A percentile compares a stretch with the other conserved stretches of the same genome.
These are phyloP conservation scores for Drosophila paracracens DNA, from an alignment of 2,888 invertebrate genomes.

Conservation along the genomic window DNA sequence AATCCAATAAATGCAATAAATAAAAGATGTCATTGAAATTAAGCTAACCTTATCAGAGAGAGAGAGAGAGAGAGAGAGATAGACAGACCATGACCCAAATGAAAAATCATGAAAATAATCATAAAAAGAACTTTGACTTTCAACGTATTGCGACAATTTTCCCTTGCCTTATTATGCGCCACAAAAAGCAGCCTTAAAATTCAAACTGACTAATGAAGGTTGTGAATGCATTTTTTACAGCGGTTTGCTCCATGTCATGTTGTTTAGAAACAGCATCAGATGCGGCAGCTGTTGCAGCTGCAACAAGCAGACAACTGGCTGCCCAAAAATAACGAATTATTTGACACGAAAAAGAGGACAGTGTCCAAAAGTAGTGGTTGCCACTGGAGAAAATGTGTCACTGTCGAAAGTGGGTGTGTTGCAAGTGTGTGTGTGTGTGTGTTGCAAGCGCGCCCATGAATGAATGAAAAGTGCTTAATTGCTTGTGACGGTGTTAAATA, in stretches of 20 bases:
- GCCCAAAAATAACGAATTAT: constrained; percentile 73
- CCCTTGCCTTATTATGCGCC: not conserved
- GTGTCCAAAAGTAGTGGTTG: constrained; percentile 11
- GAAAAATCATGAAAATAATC: not conserved
- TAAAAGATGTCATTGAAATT: not conserved
- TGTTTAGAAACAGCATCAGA: constrained; percentile 57
- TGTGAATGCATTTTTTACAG: constrained; percentile 55
- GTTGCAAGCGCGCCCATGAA: constrained; percentile 67
- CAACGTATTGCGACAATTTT: not conserved
- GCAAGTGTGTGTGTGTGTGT: constrained; percentile 14
- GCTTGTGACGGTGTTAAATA: constrained; percentile 85
- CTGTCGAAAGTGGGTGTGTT: constrained; percentile 35
- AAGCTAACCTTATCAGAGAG: not conserved
- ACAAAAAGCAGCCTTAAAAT: not conserved
- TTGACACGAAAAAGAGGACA: constrained; percentile 59
- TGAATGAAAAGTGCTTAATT: constrained; percentile 84
- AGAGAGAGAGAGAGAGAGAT: not conserved
- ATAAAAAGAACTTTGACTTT: not conserved
- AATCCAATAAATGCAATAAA: not conserved
- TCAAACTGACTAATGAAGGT: constrained; percentile 53
- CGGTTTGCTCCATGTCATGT: constrained; percentile 48
- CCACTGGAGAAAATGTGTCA: constrained; percentile 58
- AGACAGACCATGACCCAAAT: not conserved
- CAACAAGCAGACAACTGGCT: constrained; percentile 57
- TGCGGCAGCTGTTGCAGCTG: constrained; percentile 25